Base-by-base conservation (phyloP, 2,888 invertebrate species). In the Eupithecia subfuscata region DNA sequence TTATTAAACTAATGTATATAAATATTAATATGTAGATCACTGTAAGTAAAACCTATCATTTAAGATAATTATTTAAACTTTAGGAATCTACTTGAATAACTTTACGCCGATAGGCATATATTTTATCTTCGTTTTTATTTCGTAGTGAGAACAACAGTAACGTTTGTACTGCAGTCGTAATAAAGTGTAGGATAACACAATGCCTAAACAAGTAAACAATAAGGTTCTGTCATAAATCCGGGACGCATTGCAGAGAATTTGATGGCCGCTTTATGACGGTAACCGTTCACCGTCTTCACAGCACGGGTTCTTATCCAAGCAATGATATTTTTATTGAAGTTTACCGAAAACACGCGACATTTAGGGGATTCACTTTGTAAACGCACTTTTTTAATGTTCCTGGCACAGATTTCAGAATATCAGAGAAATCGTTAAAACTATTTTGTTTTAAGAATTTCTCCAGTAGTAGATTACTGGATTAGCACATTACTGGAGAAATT, bases 141-240 rank as follows among this genome's bases (percentile, higher is more conserved):
- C 52, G 12, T 60, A 14, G 4, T 22, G 6, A 12, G 56, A 60
- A 60, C 60, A n/a, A 56, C 11, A 12, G 25, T 60, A 5, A 12
- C 25, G 60, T 25, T 60, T 60, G 22, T 25, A 22, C 5, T 25
- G 25, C 12, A 3, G 8, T 11, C 0, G 22, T 11, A 22, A 56
- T 22, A 60, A 12, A 12, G 25, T 6, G 12, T 25, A 12, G 4
- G 12, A 60, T 60, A 60, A 1, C 25, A 25, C 22, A 56, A 56
- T 56, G 9, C 18, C 18, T 25, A 9, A 11, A 25, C 6, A 60
- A 60, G 12, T 25, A 60, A 25, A 60, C 25, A 12, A 25, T 60
- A 60, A 60, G 60, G 14, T 25, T 60, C 60, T 56, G 60, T 60
- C 60, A 60, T 60, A 22, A 60, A 60, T 60, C 60, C 60, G 25